Evolutionary conservation across 2,797 vertebrate species (phyloP), one percentile per base, ranked within the genome.

Genomic region (Chiroxiphia lanceolata): DNA sequence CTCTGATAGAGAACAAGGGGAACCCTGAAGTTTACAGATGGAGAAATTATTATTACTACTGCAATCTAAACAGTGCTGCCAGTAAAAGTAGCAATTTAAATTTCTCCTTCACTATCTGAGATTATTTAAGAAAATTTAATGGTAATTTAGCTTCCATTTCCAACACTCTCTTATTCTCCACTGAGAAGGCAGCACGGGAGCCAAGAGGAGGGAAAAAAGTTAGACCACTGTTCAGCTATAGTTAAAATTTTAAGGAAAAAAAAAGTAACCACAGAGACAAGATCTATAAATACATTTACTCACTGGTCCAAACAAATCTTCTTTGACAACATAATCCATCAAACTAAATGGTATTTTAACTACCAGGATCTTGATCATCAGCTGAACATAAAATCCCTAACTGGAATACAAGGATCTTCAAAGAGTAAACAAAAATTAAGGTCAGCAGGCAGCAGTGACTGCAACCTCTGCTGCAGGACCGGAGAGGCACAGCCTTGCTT

Each of bases 381-480:
- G 63, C 83, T 70, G 83, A 92, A 83, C 51, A 60, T 15, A 70
- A 95, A 96, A 87, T 25, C 78, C 65, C 56, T 45, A 74, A 71
- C 33, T 44, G 13, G 61, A 94, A n/a, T 20, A 89, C n/a, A 45
- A 72, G n/a, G 36, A 85, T 64, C 64, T 64, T 68, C n/a, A 26
- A 61, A 47, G 27, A 40, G 36, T 72, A 91, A 93, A 95, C 61
- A 78, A 31, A 93, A 96, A 90, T 83, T 80, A 91, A 95, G 65
- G 83, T 75, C 87, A 95, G 72, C 61, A 65, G 19, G 29, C 50
- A 93, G 42, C 65, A 78, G 50, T 8, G 86, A 83, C n/a, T 60
- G 45, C 71, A 86, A 10, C 34, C 50, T 53, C 68, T n/a, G 22
- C 68, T 72, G 22, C 54, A 85, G 21, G 27, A 71, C 15, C 2